These are phyloP conservation scores for Anguilla pacifica DNA, from an alignment of 2,797 vertebrate species.

Conservation along the genomic window DNA sequence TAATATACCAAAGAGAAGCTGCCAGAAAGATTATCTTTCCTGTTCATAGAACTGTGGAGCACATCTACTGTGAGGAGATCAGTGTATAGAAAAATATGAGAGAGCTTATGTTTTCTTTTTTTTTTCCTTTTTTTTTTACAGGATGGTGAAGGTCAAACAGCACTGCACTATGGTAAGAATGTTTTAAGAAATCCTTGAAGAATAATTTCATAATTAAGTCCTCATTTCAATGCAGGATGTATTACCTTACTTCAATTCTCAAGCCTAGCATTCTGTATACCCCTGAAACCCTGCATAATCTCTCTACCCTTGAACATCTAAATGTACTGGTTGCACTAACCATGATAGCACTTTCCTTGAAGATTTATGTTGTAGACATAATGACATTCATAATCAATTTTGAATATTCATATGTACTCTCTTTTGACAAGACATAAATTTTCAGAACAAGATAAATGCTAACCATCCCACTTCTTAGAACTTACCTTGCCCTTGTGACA, in stretches of 20 bases:
- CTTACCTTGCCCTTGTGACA: background rate
- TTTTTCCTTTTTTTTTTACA: constrained; percentile 68
- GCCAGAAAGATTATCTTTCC: background rate
- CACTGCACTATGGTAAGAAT: constrained; percentile 94
- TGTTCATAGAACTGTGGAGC: background rate
- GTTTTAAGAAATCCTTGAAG: background rate
- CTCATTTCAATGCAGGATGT: background rate
- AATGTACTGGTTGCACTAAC: background rate
- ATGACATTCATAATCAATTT: constrained; percentile 20
- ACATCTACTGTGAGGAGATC: background rate
- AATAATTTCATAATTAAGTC: background rate
- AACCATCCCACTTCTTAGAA: constrained; percentile 8
- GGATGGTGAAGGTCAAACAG: constrained; percentile 96
- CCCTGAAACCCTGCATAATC: background rate
- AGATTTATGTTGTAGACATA: constrained; percentile 8
- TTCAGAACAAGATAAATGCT: constrained; percentile 18
- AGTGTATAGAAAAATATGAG: background rate
- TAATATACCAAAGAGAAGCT: no score
- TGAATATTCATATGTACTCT: constrained; percentile 42
- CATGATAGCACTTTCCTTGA: background rate
- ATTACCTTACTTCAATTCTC: background rate
- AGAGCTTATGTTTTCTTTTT: constrained; percentile 12
- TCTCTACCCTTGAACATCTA: background rate
- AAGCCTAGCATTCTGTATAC: background rate
- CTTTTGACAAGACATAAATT: constrained; percentile 36